Evolutionary conservation across 1,140 invertebrate genomes (phyloP).

Genomic region (Scylla paramamosain): DNA sequence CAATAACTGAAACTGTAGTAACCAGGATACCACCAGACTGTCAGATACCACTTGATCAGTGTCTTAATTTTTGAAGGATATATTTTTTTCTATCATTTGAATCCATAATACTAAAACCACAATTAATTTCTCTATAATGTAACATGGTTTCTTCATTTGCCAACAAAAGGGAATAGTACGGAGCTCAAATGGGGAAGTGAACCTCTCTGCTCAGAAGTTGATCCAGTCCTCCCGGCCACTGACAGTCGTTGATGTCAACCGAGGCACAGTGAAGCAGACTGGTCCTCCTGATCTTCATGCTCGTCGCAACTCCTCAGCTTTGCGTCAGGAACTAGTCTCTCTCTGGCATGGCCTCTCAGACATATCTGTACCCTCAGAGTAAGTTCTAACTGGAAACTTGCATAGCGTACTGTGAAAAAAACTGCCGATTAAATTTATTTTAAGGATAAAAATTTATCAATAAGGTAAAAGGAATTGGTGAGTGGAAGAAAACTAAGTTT

Average conservation of each 20-base stretch:
- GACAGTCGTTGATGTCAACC: slow-evolving; percentile 66
- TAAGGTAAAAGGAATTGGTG: no score
- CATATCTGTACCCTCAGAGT: slow-evolving; percentile 67
- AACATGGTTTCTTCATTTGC: background rate
- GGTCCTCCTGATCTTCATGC: slow-evolving; percentile 66
- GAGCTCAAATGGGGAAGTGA: slow-evolving; percentile 63
- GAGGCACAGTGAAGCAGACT: slow-evolving; percentile 64
- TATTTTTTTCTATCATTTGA: no score
- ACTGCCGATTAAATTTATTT: background rate
- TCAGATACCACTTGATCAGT: no score
- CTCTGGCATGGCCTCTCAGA: slow-evolving; percentile 70
- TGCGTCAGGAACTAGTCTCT: slow-evolving; percentile 65
- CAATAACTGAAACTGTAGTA: no score
- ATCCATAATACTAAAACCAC: no score
- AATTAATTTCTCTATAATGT: background rate
- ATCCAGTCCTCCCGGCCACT: slow-evolving; percentile 67
- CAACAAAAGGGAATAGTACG: slow-evolving; percentile 62
- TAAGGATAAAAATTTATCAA: no score
- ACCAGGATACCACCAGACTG: no score
- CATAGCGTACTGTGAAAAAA: no score
- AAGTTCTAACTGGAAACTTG: background rate
- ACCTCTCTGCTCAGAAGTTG: slow-evolving; percentile 69
- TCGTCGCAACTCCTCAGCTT: slow-evolving; percentile 55
- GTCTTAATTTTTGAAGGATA: no score
- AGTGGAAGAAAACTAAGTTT: no score